Percentiles rank a stretch among this genome's conserved stretches.
Evolutionary conservation across 2,797 vertebrate genomes (phyloP).

Genomic region (Pseudochromis fuscus): DNA sequence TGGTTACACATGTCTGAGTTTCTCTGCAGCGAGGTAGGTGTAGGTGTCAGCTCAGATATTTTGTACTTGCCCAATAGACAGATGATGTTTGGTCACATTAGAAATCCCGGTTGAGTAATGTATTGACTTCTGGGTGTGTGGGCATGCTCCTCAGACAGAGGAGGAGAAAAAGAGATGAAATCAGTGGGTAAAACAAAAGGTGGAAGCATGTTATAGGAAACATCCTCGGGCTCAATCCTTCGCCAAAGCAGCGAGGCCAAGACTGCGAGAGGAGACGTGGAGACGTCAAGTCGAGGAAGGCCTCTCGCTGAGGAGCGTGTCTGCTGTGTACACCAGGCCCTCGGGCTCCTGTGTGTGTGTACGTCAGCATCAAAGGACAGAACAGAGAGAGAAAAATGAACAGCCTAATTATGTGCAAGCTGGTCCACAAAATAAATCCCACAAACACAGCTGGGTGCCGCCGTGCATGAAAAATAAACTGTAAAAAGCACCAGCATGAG

Average conservation of each 20-base stretch:
- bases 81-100: constrained; percentile 29
- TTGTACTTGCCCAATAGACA: constrained; percentile 3
- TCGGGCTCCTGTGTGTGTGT: constrained; percentile 10
- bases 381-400: too few relatives aligned
- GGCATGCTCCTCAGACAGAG: too few relatives aligned
- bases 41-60: constrained; percentile 36
- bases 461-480: too few relatives aligned
- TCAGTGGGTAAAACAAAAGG: constrained; percentile 36
- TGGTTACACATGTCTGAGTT: too few relatives aligned
- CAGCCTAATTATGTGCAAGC: too few relatives aligned
- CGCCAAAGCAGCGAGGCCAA: constrained; percentile 38
- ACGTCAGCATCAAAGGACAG: background rate
- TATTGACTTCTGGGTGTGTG: background rate
- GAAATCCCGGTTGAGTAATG: constrained; percentile 1
- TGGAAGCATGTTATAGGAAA: constrained; percentile 34
- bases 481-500: too few relatives aligned
- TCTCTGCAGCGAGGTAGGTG: too few relatives aligned
- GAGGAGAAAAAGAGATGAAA: too few relatives aligned
- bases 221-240: constrained; percentile 21
- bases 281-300: constrained; percentile 48
- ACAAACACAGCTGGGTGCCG: too few relatives aligned
- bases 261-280: constrained; percentile 35
- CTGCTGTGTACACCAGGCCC: constrained; percentile 23
- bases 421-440: too few relatives aligned
- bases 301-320: constrained; percentile 29